Evolutionary conservation across 2,888 invertebrate genomes (phyloP).

Genomic region (Eurois occulta): DNA sequence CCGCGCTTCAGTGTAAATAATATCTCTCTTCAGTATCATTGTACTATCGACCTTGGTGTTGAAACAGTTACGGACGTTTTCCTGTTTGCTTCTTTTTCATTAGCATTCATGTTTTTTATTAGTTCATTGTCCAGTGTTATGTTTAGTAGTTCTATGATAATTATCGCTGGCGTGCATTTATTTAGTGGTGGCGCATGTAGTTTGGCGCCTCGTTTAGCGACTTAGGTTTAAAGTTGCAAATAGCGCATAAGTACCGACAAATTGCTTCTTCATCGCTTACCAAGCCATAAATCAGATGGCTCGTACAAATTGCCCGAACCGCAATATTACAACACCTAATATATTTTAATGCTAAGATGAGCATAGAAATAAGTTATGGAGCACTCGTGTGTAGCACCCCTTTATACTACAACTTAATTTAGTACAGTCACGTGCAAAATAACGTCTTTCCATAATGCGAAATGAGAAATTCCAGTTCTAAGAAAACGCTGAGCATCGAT

Average conservation of each 20-base stretch:
- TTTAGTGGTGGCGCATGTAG: slow-evolving; percentile 1
- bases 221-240: slow-evolving; percentile 25
- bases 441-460: slow-evolving; percentile 32
- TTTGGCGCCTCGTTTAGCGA: slow-evolving; percentile 9
- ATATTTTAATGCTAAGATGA: slow-evolving; percentile 46
- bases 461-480: slow-evolving; percentile 40
- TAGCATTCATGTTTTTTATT: slow-evolving; percentile 28
- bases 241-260: slow-evolving; percentile 24
- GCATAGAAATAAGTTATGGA: slow-evolving; percentile 47
- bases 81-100: slow-evolving; percentile 49
- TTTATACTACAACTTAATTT: slow-evolving; percentile 52
- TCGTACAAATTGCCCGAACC: slow-evolving; percentile 42
- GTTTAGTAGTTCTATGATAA: slow-evolving; percentile 16
- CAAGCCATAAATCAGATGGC: slow-evolving; percentile 52
- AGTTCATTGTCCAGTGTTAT: slow-evolving; percentile 29
- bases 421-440: slow-evolving; percentile 47
- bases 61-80: slow-evolving; percentile 30
- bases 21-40: slow-evolving; percentile 69
- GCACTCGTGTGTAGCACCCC: slow-evolving; percentile 29
- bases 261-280: slow-evolving; percentile 41
- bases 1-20: slow-evolving; percentile 72
- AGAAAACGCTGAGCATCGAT: slow-evolving; percentile 29
- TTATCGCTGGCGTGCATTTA: slow-evolving; percentile 9
- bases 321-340: slow-evolving; percentile 53
- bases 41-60: slow-evolving; percentile 54